Conservation (phyloP, 2,888 invertebrate species). For the Octodonta nipae region DNA sequence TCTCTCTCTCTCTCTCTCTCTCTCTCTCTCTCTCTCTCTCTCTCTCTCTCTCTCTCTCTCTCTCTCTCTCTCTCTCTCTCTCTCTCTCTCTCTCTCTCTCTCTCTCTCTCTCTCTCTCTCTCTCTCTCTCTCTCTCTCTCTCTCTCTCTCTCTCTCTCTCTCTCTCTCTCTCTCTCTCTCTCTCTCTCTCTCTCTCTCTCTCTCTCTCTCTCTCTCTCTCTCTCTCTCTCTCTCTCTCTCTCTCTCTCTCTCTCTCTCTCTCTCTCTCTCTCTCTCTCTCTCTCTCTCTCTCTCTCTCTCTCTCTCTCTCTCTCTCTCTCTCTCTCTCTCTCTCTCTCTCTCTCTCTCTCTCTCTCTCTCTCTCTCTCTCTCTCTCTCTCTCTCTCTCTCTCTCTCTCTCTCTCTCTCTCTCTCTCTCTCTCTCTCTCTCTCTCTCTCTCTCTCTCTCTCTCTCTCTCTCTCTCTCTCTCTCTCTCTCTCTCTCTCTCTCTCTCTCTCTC, state of each 20-base stretch:
- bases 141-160: slow-evolving; percentile 1
- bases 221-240: slow-evolving; percentile 1
- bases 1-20: slow-evolving; percentile 8
- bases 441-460: no score
- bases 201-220: slow-evolving; percentile 1
- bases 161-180: slow-evolving; percentile 1
- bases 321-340: slow-evolving; percentile 10
- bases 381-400: slow-evolving; percentile 7
- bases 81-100: slow-evolving; percentile 14
- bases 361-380: slow-evolving; percentile 7
- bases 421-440: no score
- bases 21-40: slow-evolving; percentile 14
- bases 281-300: slow-evolving; percentile 8
- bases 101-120: slow-evolving; percentile 8
- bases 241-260: slow-evolving; percentile 5
- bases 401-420: slow-evolving; percentile 4
- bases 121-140: slow-evolving; percentile 1
- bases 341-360: slow-evolving; percentile 7
- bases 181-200: slow-evolving; percentile 1
- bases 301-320: slow-evolving; percentile 10
- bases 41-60: slow-evolving; percentile 9
- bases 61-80: slow-evolving; percentile 12
- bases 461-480: no score
- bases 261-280: slow-evolving; percentile 15
- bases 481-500: no score